Evolutionary conservation across 2,113 vertebrate genomes (phyloP).

Genomic region (Hepsetus odoe): DNA sequence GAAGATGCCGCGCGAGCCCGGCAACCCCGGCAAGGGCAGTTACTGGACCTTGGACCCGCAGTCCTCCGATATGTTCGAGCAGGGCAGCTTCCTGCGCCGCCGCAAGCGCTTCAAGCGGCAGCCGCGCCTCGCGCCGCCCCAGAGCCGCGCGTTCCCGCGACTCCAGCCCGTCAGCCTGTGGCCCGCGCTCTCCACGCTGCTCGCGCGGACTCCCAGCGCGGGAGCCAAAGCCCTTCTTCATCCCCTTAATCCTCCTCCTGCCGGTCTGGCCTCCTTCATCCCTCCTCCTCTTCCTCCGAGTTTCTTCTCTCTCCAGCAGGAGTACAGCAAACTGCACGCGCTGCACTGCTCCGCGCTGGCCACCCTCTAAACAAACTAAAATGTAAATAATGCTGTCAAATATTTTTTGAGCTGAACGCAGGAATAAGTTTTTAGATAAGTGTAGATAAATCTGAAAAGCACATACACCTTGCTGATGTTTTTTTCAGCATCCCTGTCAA

Average conservation of each 20-base stretch:
- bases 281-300: constrained; percentile 40
- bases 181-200: constrained; percentile 69
- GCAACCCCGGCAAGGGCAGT: constrained; percentile 77
- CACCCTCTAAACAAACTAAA: constrained; percentile 33
- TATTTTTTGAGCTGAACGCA: too few relatives aligned
- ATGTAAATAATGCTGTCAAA: not conserved
- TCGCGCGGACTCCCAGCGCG: constrained; percentile 54
- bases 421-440: too few relatives aligned
- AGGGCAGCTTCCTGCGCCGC: constrained; percentile 77
- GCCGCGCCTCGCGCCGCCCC: constrained; percentile 16
- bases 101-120: constrained; percentile 78
- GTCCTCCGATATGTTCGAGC: constrained; percentile 80
- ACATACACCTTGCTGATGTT: too few relatives aligned
- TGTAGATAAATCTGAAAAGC: too few relatives aligned
- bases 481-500: too few relatives aligned
- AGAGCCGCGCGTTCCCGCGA: constrained; percentile 50
- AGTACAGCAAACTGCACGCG: too few relatives aligned
- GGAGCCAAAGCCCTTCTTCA: constrained; percentile 58
- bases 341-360: constrained; percentile 38
- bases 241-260: constrained; percentile 26
- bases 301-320: constrained; percentile 32
- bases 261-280: constrained; percentile 18
- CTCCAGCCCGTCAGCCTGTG: constrained; percentile 55
- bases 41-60: constrained; percentile 81
- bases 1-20: constrained; percentile 77